Base-by-base conservation (phyloP, 2,888 invertebrate genomes). In the Patella ulyssiponensis region DNA sequence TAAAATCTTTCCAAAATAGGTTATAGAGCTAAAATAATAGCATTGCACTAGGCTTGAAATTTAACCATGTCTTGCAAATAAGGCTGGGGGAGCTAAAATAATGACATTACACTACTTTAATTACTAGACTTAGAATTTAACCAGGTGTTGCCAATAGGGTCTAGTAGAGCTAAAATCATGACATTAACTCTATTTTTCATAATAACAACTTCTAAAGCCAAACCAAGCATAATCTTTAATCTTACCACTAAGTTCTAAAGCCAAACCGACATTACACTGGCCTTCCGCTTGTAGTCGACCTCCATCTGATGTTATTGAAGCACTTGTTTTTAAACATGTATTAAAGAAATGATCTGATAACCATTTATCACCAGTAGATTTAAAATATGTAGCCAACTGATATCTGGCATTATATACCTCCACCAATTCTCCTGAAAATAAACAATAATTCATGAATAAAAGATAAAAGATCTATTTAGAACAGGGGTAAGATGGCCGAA, bases 301-400 rank as follows among this genome's bases (percentile, higher is more conserved):
- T 0, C 88, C 89, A 73, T 88, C 88, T 76, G 88, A 89, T n/a
- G 77, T 82, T 23, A 88, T 83, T 20, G 79, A 73, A 51, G 74
- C 64, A 71, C 87, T 86, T 7, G 88, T 89, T 12, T 86, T 82
- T 58, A 91, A 84, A 82, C 91, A 91, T 2, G 88, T 87, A 33
- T 82, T 81, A 77, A 88, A 91, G 85, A 91, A 91, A 83, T 91
- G 90, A 78, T 91, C 91, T 5, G 89, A 79, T 73, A 91, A 81
- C 91, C 91, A 91, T 81, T 91, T 91, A 84, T 91, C 91, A 44
- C 86, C 88, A 9, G 85, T 83, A 23, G 84, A 82, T 75, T 87
- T 88, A 81, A 91, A 91, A 79, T 86, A 90, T 44, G 85, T 76
- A n/a, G 91, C 91, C 69, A 91, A 83, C 70, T 88, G 83, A 77